These are phyloP conservation scores for Choristoneura rosaceana DNA, from an alignment of 2,888 invertebrate genomes.

Conservation along the genomic window DNA sequence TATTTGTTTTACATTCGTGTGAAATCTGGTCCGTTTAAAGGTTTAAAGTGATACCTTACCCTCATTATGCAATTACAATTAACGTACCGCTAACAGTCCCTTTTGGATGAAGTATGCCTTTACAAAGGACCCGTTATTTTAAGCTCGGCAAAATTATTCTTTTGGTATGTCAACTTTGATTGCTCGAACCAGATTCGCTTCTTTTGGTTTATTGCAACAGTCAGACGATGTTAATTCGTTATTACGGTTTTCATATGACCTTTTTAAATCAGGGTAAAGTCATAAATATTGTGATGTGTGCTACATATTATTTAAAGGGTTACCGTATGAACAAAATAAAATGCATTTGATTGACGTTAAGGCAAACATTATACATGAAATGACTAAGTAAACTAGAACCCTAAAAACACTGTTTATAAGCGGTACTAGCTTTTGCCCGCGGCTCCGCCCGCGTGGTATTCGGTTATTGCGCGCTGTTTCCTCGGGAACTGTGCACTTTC, in stretches of 20 bases:
- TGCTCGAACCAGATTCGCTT: conserved; percentile 14
- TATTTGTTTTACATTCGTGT: too few relatives aligned
- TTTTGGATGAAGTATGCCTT: conserved; percentile 23
- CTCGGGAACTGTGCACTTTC: too few relatives aligned
- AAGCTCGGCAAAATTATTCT: conserved; percentile 47
- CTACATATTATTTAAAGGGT: conserved; percentile 20
- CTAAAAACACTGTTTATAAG: too few relatives aligned
- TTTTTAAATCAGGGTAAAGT: conserved; percentile 26
- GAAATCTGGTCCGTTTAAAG: conserved; percentile 10
- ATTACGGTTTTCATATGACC: conserved; percentile 22
- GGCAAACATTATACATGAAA: too few relatives aligned
- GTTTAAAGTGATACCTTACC: conserved; percentile 22
- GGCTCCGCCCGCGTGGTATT: too few relatives aligned
- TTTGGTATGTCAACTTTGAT: conserved; percentile 47
- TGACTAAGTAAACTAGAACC: too few relatives aligned
- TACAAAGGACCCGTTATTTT: conserved; percentile 27
- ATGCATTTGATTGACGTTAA: too few relatives aligned
- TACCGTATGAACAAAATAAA: too few relatives aligned
- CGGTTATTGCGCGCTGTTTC: too few relatives aligned
- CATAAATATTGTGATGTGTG: conserved; percentile 26
- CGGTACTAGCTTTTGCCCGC: too few relatives aligned
- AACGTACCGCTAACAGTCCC: conserved; percentile 41
- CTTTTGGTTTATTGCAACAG: conserved; percentile 54
- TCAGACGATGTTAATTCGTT: conserved; percentile 25
- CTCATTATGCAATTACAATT: conserved; percentile 65